phyloP scores from a whole-genome alignment of 1,140 invertebrate species.

The Epicauta chinensis region DNA sequence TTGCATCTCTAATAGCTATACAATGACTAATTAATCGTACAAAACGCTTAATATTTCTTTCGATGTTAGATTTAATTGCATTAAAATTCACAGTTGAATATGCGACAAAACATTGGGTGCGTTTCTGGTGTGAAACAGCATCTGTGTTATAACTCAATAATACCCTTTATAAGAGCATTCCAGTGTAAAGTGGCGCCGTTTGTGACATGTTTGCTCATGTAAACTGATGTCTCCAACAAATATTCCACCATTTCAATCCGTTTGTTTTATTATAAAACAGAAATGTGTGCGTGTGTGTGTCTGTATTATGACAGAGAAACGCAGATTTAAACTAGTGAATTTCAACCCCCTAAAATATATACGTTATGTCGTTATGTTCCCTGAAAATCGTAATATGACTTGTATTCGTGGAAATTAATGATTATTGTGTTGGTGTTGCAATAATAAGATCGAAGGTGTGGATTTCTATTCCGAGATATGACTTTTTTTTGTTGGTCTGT shows the following conservation, averaged over 20 bases:
- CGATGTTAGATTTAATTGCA: no score
- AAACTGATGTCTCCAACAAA: conserved; percentile 28
- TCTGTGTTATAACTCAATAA: conserved; percentile 25
- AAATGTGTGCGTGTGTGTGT: conserved; percentile 1
- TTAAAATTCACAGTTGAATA: no score
- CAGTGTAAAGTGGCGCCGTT: conserved; percentile 28
- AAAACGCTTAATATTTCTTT: no score
- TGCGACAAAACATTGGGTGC: no score
- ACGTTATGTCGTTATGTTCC: conserved; percentile 1
- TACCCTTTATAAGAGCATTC: conserved; percentile 29
- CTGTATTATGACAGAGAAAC: conserved; percentile 11
- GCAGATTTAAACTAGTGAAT: conserved; percentile 17
- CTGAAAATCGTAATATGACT: background rate
- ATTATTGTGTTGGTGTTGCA: conserved; percentile 8
- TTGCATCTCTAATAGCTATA: no score
- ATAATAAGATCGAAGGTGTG: no score
- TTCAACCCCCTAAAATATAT: conserved; percentile 7
- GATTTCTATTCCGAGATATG: no score
- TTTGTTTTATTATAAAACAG: conserved; percentile 20
- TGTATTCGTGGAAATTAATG: conserved; percentile 5
- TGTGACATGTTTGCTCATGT: conserved; percentile 29
- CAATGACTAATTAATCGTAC: no score
- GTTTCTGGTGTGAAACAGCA: conserved; percentile 24
- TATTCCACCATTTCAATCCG: conserved; percentile 21
- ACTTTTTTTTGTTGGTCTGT: no score